Base-by-base conservation (phyloP, 2,888 invertebrate genomes). In the Laothoe populi region DNA sequence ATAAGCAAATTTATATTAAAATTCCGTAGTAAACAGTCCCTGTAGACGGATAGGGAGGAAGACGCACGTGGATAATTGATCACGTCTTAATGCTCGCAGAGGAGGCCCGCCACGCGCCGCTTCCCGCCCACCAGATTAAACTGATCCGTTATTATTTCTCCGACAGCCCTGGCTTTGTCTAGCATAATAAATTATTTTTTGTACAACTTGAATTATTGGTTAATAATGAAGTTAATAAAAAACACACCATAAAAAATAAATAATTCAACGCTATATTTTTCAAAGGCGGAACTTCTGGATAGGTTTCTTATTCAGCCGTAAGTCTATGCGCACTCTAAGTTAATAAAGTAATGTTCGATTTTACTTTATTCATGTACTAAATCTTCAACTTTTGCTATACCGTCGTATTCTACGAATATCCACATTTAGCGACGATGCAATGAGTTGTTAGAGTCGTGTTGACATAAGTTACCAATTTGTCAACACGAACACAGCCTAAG, bases 51-150 rank as follows among this genome's bases (percentile, higher is more conserved):
- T 64, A 57, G 65, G 68, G 68, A 67, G 71, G 67, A 71, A 70
- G 78, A 74, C 74, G 77, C 75, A 74, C 77, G 75, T 75, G 72
- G 81, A 79, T 86, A 86, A 86, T 86, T 86, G 86, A 86, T 86
- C 83, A 83, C 82, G 81, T 84, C 82, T 82, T 82, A 77, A 81
- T 79, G 74, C 70, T 64, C 61, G 64, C 68, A 68, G 71, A 68
- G 57, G 31, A 16, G 63, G 67, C 66, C 68, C 42, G 64, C 59
- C 62, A 42, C 40, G 45, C 64, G 64, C 66, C 63, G 66, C 67
- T 44, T 65, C 69, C 64, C 65, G 57, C 66, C 70, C 64, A 66
- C 66, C 71, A 82, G 78, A 84, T 84, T 84, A 82, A 80, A 82
- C 78, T 81, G 76, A 84, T 83, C 78, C 76, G 76, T 82, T 84